Evolutionary conservation across 2,113 vertebrate species (phyloP).

Genomic region (Lasiurus cinereus): DNA sequence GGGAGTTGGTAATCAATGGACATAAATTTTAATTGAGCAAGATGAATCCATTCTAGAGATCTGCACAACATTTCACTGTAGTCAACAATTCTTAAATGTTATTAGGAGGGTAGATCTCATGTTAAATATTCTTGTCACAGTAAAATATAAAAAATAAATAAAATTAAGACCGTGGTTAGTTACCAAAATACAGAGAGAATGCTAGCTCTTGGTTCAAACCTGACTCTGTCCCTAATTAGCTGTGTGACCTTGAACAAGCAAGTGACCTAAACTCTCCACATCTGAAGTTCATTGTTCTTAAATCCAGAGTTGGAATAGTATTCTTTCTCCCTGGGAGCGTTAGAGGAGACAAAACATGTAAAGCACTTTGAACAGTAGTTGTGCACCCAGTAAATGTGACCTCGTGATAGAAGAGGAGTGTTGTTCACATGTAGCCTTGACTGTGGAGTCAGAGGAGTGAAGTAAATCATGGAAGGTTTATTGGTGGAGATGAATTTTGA

Average conservation of each 20-base stretch:
- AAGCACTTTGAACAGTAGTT: background rate
- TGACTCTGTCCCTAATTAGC: background rate
- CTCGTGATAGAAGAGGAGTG: background rate
- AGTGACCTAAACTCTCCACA: background rate
- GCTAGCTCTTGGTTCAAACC: background rate
- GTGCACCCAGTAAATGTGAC: background rate
- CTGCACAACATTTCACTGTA: background rate
- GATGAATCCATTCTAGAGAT: background rate
- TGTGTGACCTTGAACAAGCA: background rate
- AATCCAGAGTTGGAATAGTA: background rate
- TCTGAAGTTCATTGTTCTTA: background rate
- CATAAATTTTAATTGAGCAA: background rate
- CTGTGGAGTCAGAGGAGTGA: background rate
- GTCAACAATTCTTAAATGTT: too few relatives aligned
- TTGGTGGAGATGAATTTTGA: slow-evolving; percentile 53
- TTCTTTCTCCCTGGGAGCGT: background rate
- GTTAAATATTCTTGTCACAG: background rate
- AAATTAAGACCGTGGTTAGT: background rate
- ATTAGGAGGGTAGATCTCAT: too few relatives aligned
- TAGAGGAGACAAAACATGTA: background rate
- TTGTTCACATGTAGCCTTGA: background rate
- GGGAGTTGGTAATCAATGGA: background rate
- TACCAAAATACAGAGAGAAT: background rate
- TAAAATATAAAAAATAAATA: background rate
- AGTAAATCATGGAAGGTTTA: background rate